Conservation (phyloP, 2,797 vertebrate species). For the Pseudochromis fuscus region DNA sequence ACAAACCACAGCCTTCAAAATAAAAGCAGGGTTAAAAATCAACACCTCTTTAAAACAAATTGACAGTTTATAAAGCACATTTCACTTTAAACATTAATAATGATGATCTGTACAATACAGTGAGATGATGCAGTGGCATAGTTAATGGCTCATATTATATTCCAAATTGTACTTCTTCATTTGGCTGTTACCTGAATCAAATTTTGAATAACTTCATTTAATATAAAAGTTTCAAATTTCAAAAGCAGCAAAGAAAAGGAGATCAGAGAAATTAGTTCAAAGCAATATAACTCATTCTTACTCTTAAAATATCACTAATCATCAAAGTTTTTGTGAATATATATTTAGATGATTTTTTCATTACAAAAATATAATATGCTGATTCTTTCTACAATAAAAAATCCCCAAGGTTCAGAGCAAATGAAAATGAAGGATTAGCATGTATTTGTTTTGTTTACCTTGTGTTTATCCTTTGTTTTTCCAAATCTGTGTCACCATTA, state of each 20-base stretch:
- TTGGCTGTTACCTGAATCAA: conserved; percentile 17
- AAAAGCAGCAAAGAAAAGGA: conserved; percentile 5
- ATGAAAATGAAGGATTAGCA: conserved; percentile 23
- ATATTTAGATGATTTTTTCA: too few relatives aligned
- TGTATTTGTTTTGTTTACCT: conserved; percentile 19
- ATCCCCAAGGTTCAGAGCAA: conserved; percentile 6
- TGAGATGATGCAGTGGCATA: too few relatives aligned
- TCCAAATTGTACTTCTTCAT: conserved; percentile 6
- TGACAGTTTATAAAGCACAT: too few relatives aligned
- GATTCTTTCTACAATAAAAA: conserved; percentile 1
- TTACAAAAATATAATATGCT: not conserved
- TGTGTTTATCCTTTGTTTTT: conserved; percentile 12
- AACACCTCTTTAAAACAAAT: not conserved
- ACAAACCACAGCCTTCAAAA: not conserved
- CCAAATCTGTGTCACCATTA: conserved; percentile 27
- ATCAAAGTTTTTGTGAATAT: too few relatives aligned
- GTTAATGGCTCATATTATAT: conserved; percentile 16
- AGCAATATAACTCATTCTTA: not conserved
- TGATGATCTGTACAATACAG: too few relatives aligned
- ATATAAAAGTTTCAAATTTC: not conserved
- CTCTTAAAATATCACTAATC: conserved; percentile 18
- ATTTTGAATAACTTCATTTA: too few relatives aligned
- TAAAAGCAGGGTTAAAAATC: too few relatives aligned
- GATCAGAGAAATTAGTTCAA: not conserved
- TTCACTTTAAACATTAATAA: too few relatives aligned